A percentile compares a stretch with the other conserved stretches of the same genome.
Evolutionary conservation across 2,113 vertebrate species (phyloP).

Genomic region (Sinocyclocheilus rhinocerous): DNA sequence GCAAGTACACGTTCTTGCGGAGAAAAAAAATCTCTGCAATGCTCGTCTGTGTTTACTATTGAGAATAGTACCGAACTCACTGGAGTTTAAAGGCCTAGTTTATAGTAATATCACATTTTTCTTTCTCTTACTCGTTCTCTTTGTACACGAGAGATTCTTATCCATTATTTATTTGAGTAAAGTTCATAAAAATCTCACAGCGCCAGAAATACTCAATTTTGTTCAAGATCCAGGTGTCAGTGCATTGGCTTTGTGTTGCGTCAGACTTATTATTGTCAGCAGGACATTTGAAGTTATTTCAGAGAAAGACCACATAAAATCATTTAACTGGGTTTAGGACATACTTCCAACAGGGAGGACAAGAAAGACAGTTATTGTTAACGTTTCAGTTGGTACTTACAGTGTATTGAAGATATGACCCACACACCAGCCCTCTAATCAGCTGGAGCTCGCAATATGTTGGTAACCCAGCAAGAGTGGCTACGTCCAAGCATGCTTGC

Average conservation of each 20-base stretch:
- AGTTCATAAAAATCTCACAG: conserved; percentile 14
- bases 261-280: conserved; percentile 35
- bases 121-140: background rate
- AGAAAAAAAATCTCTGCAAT: background rate
- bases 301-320: conserved; percentile 8
- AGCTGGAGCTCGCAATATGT: background rate
- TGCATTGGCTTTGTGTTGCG: conserved; percentile 25
- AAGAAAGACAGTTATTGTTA: background rate
- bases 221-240: conserved; percentile 30
- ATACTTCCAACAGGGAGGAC: background rate
- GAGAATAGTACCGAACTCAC: background rate
- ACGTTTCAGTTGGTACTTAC: background rate
- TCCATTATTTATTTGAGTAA: conserved; percentile 29
- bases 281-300: conserved; percentile 36
- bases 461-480: background rate
- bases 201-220: conserved; percentile 7
- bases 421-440: background rate
- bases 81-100: conserved; percentile 4
- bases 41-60: conserved; percentile 1
- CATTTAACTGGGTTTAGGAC: conserved; percentile 4
- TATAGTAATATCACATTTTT: conserved; percentile 30
- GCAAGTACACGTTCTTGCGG: background rate
- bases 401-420: background rate
- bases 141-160: background rate
- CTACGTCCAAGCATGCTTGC: conserved; percentile 10